Percentiles rank a stretch among this genome's conserved stretches.
Evolutionary conservation across 2,797 vertebrate species (phyloP).

Genomic region (Falco biarmicus): DNA sequence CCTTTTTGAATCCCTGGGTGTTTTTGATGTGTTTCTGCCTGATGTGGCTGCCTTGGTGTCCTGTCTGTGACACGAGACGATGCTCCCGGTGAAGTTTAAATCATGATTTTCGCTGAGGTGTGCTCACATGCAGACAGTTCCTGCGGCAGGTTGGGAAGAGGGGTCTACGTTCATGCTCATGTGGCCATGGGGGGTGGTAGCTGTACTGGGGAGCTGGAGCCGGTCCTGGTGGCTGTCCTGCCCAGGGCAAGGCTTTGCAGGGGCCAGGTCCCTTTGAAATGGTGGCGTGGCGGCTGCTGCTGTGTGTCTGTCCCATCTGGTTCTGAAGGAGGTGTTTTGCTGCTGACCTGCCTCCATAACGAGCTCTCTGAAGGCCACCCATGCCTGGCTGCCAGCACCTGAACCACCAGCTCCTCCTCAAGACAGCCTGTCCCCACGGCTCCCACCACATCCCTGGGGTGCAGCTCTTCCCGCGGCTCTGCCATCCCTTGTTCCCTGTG

Average conservation of each 20-base stretch:
- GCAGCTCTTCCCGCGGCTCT: not conserved
- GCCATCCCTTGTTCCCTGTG: fast-evolving
- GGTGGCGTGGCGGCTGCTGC: not conserved
- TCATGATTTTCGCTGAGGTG: fast-evolving
- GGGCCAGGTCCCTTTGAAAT: not conserved
- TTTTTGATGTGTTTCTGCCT: not conserved
- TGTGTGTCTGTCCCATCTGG: not conserved
- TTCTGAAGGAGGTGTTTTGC: not conserved
- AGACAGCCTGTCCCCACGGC: not conserved
- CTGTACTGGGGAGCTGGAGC: fast-evolving
- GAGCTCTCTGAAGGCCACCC: not conserved
- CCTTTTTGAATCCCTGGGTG: not conserved
- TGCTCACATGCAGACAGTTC: not conserved
- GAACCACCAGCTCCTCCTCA: not conserved
- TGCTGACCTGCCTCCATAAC: not conserved
- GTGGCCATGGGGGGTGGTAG: not conserved
- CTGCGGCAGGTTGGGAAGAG: fast-evolving
- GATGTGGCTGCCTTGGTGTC: not conserved
- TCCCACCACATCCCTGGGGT: not conserved
- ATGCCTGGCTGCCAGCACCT: not conserved
- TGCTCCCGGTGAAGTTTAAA: not conserved
- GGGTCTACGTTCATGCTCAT: fast-evolving
- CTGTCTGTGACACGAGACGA: not conserved
- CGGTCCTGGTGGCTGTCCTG: not conserved
- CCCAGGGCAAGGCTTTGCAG: not conserved